These are phyloP conservation scores for Leontopithecus rosalia DNA, from an alignment of 2,797 vertebrate genomes.

Conservation along the genomic window DNA sequence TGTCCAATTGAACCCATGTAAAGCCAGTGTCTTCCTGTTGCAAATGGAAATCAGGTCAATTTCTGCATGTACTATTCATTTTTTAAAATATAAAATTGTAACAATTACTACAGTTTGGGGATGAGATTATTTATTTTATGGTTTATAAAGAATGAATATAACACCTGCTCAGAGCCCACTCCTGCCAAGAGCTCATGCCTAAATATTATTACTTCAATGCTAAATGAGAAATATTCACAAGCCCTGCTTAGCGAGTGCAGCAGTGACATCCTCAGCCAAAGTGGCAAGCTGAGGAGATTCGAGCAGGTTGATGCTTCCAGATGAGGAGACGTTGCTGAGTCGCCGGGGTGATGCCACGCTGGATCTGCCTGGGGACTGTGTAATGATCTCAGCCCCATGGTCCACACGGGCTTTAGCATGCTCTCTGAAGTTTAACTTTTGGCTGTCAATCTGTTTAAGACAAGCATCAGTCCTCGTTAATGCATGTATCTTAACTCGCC, in stretches of 20 bases:
- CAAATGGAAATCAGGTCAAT: slow-evolving; percentile 87
- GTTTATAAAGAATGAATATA: slow-evolving; percentile 84
- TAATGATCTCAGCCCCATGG: slow-evolving; percentile 95
- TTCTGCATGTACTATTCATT: slow-evolving; percentile 83
- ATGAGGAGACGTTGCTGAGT: slow-evolving; percentile 96
- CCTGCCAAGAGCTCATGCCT: slow-evolving; percentile 89
- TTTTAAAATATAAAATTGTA: slow-evolving; percentile 80
- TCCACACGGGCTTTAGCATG: slow-evolving; percentile 94
- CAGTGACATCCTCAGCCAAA: slow-evolving; percentile 97
- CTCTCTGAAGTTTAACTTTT: slow-evolving; percentile 95
- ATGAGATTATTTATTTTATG: slow-evolving; percentile 84
- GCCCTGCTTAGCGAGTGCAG: slow-evolving; percentile 98
- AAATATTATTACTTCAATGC: slow-evolving; percentile 84
- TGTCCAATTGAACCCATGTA: slow-evolving; percentile 85
- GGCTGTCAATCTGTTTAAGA: slow-evolving; percentile 94
- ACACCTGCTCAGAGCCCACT: slow-evolving; percentile 89
- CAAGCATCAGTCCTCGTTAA: slow-evolving; percentile 65
- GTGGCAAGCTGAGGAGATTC: slow-evolving; percentile 97
- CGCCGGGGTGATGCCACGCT: slow-evolving; percentile 93
- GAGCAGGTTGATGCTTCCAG: slow-evolving; percentile 96
- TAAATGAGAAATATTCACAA: slow-evolving; percentile 91
- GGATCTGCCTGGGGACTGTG: slow-evolving; percentile 91
- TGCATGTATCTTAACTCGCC: neutral
- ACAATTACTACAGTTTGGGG: slow-evolving; percentile 86
- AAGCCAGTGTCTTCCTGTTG: slow-evolving; percentile 87